Conservation (phyloP, 2,888 invertebrate species). For the Stenichneumon culpator region DNA sequence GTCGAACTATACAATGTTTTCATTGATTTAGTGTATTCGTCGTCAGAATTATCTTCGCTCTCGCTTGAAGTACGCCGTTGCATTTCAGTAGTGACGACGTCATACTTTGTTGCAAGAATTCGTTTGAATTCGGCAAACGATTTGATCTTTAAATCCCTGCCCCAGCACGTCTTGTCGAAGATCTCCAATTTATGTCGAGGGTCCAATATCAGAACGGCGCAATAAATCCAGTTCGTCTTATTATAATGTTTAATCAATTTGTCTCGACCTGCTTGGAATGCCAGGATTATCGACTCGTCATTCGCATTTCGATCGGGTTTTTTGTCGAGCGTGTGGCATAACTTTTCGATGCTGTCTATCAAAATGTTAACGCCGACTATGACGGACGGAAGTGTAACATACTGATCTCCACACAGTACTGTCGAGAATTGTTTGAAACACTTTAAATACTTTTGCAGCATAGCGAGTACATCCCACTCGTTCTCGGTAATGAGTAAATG, state of each 20-base stretch:
- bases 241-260: slow-evolving; percentile 43
- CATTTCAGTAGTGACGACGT: too few relatives aligned
- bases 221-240: slow-evolving; percentile 69
- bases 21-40: slow-evolving; percentile 20
- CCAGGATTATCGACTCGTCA: slow-evolving; percentile 14
- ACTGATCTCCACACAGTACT: slow-evolving; percentile 30
- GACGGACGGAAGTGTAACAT: slow-evolving; percentile 45
- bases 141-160: slow-evolving; percentile 27
- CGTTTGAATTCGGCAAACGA: slow-evolving; percentile 44
- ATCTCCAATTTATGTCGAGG: slow-evolving; percentile 70
- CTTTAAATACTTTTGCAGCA: slow-evolving; percentile 27
- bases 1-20: slow-evolving; percentile 23
- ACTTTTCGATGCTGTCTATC: slow-evolving; percentile 46
- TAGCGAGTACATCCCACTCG: slow-evolving; percentile 32
- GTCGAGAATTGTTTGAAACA: slow-evolving; percentile 41
- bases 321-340: slow-evolving; percentile 14
- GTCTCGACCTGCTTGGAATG: slow-evolving; percentile 51
- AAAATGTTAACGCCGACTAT: slow-evolving; percentile 45
- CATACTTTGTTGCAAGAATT: slow-evolving; percentile 19
- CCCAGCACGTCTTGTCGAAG: slow-evolving; percentile 65
- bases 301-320: too few relatives aligned
- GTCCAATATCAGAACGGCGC: slow-evolving; percentile 68
- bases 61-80: too few relatives aligned
- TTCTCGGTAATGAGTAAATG: slow-evolving; percentile 22
- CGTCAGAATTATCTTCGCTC: neutral